These are phyloP conservation scores for Aricia agestis DNA, from an alignment of 1,140 invertebrate species.

Conservation along the genomic window DNA sequence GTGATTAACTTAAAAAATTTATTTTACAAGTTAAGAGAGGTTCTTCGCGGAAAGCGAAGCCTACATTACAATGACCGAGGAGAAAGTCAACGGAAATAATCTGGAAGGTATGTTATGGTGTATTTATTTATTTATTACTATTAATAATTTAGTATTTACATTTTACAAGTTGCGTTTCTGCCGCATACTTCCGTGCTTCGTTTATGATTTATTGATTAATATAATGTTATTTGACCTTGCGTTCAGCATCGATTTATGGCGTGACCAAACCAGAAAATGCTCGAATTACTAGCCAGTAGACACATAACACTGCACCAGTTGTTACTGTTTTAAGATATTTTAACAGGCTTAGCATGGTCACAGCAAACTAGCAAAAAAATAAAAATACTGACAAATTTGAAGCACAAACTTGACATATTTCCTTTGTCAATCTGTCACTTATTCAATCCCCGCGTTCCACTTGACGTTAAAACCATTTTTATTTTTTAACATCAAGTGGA, in stretches of 20 bases:
- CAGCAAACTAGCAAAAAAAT: too few species aligned
- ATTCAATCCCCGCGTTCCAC: too few species aligned
- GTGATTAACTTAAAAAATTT: not conserved
- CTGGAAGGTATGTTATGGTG: slow-evolving; percentile 35
- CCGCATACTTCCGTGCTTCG: not conserved
- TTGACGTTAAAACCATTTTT: too few species aligned
- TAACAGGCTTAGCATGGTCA: too few species aligned
- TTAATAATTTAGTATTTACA: too few species aligned
- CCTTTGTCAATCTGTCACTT: too few species aligned
- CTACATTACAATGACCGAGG: slow-evolving; percentile 29
- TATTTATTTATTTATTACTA: too few species aligned
- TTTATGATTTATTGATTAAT: not conserved
- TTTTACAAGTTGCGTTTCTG: not conserved
- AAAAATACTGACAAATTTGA: too few species aligned
- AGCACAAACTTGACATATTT: too few species aligned
- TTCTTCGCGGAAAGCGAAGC: not conserved
- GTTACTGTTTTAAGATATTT: too few species aligned
- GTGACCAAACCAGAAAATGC: not conserved
- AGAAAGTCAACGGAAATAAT: slow-evolving; percentile 42
- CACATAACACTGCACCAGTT: too few species aligned
- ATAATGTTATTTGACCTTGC: not conserved
- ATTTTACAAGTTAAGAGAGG: not conserved
- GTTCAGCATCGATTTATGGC: not conserved
- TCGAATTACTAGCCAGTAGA: not conserved
- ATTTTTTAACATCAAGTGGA: too few species aligned